Percentiles rank a stretch among this genome's conserved stretches.
phyloP scores from a whole-genome alignment of 2,113 vertebrate genomes.

The Philantomba maxwellii region DNA sequence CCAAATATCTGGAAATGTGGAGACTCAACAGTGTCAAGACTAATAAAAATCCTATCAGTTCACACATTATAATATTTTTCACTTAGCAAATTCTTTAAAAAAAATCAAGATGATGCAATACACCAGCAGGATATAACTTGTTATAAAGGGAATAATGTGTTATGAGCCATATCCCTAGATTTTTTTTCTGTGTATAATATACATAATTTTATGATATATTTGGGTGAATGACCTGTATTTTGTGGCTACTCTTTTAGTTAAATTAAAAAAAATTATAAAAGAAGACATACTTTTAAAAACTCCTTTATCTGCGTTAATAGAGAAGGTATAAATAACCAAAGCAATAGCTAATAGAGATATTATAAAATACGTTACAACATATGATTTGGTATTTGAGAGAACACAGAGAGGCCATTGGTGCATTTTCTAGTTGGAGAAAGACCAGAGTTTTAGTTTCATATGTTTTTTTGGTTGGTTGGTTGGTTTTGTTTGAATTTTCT shows the following conservation, averaged over 20 bases:
- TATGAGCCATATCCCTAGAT: background rate
- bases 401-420: background rate
- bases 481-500: background rate
- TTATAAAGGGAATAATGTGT: background rate
- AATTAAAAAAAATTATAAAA: background rate
- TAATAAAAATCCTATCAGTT: background rate
- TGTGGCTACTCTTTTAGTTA: background rate
- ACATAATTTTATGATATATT: background rate
- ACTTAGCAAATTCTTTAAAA: slow-evolving; percentile 31
- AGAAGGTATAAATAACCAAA: background rate
- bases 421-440: background rate
- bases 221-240: background rate
- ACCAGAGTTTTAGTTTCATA: background rate
- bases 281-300: background rate
- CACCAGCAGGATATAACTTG: background rate
- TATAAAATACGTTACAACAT: background rate
- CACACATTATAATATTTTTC: background rate
- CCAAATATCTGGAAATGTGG: background rate
- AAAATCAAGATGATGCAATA: background rate
- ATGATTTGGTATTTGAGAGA: background rate
- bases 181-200: background rate
- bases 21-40: background rate
- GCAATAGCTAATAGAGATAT: background rate
- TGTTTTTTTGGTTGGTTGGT: background rate
- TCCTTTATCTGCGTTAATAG: background rate